A percentile compares a stretch with the other conserved stretches of the same genome.
Evolutionary conservation across 2,113 vertebrate species (phyloP).

Genomic region (Otocyon megalotis): DNA sequence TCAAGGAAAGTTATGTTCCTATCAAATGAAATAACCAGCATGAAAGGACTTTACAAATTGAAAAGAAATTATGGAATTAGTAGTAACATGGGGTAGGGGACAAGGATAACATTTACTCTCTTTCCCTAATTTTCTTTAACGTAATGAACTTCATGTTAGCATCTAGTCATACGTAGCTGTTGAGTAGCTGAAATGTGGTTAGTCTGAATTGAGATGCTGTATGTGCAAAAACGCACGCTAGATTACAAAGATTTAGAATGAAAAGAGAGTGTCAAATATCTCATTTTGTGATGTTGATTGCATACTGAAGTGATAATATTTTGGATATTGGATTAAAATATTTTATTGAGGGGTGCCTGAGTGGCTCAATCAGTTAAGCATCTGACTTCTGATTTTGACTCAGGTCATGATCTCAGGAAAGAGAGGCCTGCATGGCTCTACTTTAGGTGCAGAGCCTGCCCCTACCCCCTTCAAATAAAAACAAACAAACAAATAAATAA

Average conservation of each 20-base stretch:
- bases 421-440: background rate
- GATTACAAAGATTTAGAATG: slow-evolving; percentile 7
- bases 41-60: background rate
- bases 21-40: background rate
- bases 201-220: background rate
- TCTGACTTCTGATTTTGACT: background rate
- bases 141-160: background rate
- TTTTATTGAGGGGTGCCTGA: background rate
- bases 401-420: background rate
- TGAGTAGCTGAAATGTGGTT: background rate
- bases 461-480: background rate
- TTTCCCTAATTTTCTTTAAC: background rate
- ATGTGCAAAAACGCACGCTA: background rate
- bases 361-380: background rate
- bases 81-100: background rate
- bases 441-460: background rate
- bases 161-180: background rate
- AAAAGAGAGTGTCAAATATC: background rate
- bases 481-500: background rate
- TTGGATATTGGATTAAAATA: slow-evolving; percentile 1
- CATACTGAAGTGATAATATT: slow-evolving; percentile 30
- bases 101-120: background rate
- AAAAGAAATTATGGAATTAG: background rate
- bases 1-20: background rate
- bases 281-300: background rate